Evolutionary conservation across 1,140 invertebrate genomes (phyloP), one percentile per base, ranked within the genome.

Genomic region (Zaprionus inermis): DNA sequence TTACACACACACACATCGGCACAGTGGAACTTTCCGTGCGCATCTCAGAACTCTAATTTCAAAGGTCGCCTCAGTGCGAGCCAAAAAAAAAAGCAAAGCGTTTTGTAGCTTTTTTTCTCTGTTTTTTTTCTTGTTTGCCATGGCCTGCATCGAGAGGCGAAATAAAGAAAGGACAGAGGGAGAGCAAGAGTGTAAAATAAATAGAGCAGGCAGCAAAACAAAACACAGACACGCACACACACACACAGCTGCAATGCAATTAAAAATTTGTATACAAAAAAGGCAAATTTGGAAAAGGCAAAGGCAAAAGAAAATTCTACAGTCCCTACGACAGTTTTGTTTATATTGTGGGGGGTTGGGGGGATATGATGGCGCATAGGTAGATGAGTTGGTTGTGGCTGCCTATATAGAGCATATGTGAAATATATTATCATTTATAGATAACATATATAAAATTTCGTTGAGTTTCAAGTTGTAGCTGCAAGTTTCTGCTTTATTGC

Each of bases 31-130:
- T 88, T 83, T 88, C 79, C 84, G 73, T 78, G 71, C 64, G 75
- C 77, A 89, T 88, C 84, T 89, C 83, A 88, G 84, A 88, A 88
- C 83, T 88, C 83, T 88, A 88, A 89, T 88, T 88, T 88, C 83
- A 88, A 88, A 88, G 83, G 83, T 88, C 83, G 83, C 68, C 60
- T 61, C 69, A 69, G 69, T 68, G 66, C 54, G 41, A 16, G 36
- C 5, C 36, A 38, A 44, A 5, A 16, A 44, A 44, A 16, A 44
- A 44, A 20, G 5, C 51, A 66, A 78, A 64, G 59, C 60, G 56
- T 55, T 65, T 66, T 66, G 60, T 36, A 38, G 38, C 65, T 65
- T 65, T 30, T 71, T 22, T 64, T 65, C 36, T 18, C 11, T 56
- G 14, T 49, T 65, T 64, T 76, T 64, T 34, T 59, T 71, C 52